Base-by-base conservation (phyloP, 2,888 invertebrate genomes). In the Spatulosminthurus flaviceps region DNA sequence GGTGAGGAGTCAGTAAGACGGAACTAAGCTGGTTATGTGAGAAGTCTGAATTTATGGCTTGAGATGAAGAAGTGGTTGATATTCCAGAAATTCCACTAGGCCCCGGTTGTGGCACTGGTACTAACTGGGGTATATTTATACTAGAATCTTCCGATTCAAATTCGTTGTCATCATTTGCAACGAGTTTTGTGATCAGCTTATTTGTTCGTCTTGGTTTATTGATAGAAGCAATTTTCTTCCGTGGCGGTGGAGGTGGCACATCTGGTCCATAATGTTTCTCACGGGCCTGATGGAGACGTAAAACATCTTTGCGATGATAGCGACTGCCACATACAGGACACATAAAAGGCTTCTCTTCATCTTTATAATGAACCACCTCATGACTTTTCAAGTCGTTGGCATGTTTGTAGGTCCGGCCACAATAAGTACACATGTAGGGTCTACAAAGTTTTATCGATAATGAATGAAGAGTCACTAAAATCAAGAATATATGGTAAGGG, bases 251-350 rank as follows among this genome's bases (percentile, higher is more conserved):
- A 11, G 34, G 29, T 0, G 78, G 78, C 9, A 72, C 42, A 24
- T 78, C 78, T 21, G 78, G 78, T 7, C 71, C 78, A 72, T 26
- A 78, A 64, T 78, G 78, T 19, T 78, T 67, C 11, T 78, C 78
- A 22, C 78, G 60, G 21, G 64, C 41, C 42, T 78, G 78, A 72
- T 78, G 78, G 16, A 78, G 72, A 21, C 78, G n/a, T 0, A 78
- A 71, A 22, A 78, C 61, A 26, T 78, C 78, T 61, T 78, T 78
- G 1, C 78, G 29, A 26, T 78, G 72, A 41, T 60, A 78, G 7
- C 66, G 60, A 2, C 28, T 51, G 5, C 64, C 42, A 22, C 78
- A 78, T 13, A 78, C 41, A 1, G 78, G 78, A 42, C 78, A 78
- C 16, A 22, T 60, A 42, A 71, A 78, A 9, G 71, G 78, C 64